phyloP scores from a whole-genome alignment of 2,797 vertebrate species.

The Sardinella longiceps region DNA sequence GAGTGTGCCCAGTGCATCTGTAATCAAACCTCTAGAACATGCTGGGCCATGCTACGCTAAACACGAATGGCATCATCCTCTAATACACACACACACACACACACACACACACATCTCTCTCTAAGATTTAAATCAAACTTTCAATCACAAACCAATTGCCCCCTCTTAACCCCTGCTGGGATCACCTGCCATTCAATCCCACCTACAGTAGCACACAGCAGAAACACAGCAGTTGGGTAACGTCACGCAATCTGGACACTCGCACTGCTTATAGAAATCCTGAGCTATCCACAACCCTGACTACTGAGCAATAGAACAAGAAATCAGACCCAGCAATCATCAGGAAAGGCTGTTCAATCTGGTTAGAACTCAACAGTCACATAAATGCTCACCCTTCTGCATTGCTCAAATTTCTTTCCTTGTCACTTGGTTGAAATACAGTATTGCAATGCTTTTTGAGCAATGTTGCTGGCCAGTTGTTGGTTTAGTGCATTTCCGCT shows the following conservation, averaged over 20 bases:
- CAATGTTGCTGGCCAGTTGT: too few species aligned
- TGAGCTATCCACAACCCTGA: neutral
- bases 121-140: neutral
- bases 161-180: neutral
- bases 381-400: neutral
- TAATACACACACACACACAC: neutral
- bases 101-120: neutral
- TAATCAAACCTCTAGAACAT: constrained; percentile 11
- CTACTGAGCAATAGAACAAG: neutral
- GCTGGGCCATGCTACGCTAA: neutral
- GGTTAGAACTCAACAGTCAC: neutral
- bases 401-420: neutral
- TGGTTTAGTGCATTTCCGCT: too few species aligned
- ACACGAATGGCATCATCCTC: neutral
- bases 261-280: neutral
- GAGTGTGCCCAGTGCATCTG: neutral
- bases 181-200: neutral
- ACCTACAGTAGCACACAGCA: neutral
- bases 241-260: neutral
- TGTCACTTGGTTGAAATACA: neutral
- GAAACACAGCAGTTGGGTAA: neutral
- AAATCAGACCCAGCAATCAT: neutral
- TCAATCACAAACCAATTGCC: constrained; percentile 5
- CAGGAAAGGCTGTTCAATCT: neutral
- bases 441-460: too few species aligned